Evolutionary conservation across 2,113 vertebrate species (phyloP).

Genomic region (Rhagologus leucostigma): DNA sequence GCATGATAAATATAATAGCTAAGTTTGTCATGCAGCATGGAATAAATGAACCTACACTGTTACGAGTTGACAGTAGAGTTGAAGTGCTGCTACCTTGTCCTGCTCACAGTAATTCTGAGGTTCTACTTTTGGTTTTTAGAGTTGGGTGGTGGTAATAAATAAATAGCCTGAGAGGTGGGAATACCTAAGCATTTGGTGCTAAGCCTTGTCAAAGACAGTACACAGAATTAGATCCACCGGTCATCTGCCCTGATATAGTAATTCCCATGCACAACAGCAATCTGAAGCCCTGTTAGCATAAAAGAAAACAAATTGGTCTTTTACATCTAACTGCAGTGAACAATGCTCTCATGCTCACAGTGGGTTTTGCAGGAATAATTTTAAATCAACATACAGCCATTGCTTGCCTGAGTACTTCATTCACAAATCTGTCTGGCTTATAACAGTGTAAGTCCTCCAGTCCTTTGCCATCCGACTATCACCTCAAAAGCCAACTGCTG

Average conservation of each 20-base stretch:
- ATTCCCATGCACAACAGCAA: not conserved
- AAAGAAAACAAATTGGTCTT: not conserved
- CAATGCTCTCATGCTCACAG: not conserved
- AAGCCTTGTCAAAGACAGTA: not conserved
- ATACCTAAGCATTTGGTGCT: constrained; percentile 20
- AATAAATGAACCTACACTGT: not conserved
- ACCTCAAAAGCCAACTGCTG: not conserved
- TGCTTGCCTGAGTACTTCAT: not conserved
- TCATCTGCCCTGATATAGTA: constrained; percentile 4
- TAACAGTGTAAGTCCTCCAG: fast-evolving
- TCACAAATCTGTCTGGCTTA: not conserved
- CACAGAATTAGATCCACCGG: constrained; percentile 11
- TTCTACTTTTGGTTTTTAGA: not conserved
- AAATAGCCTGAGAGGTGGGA: constrained; percentile 38
- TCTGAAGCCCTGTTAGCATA: not conserved
- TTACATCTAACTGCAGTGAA: not conserved
- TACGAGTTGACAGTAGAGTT: not conserved
- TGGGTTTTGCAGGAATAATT: not conserved
- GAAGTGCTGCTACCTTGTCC: not conserved
- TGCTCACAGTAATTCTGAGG: not conserved
- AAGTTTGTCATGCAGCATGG: not conserved
- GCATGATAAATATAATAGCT: not conserved
- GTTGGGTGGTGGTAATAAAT: not conserved
- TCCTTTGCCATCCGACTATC: not conserved
- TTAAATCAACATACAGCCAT: not conserved